Evolutionary conservation across 2,113 vertebrate genomes (phyloP).

Genomic region (Echinops telfairi): DNA sequence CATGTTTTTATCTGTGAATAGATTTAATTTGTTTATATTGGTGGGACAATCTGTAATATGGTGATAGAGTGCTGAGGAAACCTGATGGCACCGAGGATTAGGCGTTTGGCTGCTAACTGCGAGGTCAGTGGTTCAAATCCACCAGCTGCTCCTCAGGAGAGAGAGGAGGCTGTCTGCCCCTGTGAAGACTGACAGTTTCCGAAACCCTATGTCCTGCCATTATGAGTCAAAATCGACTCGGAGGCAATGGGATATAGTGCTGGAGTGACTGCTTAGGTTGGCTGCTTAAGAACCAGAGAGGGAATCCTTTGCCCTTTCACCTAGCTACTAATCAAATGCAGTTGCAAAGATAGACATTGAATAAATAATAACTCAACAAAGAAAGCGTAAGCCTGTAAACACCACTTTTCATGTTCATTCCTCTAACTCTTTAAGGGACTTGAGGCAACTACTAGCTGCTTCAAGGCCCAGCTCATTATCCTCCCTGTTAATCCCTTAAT

Average conservation of each 20-base stretch:
- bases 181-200: no score
- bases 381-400: background rate
- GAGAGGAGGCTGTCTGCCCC: no score
- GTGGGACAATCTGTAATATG: background rate
- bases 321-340: background rate
- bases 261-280: background rate
- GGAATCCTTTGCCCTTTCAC: background rate
- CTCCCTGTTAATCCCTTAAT: background rate
- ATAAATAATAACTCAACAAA: constrained; percentile 18
- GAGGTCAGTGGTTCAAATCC: no score
- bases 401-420: background rate
- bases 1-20: background rate
- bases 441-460: background rate
- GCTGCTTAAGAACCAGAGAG: background rate
- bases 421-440: background rate
- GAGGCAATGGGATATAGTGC: no score
- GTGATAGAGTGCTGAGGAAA: background rate
- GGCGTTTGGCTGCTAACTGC: no score
- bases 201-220: no score
- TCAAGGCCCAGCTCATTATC: background rate
- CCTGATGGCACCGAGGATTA: no score
- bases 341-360: background rate
- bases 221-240: no score
- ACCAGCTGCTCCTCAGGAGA: no score
- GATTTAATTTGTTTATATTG: background rate